These are phyloP conservation scores for Passerculus sandwichensis DNA, from an alignment of 2,797 vertebrate species.

Conservation along the genomic window DNA sequence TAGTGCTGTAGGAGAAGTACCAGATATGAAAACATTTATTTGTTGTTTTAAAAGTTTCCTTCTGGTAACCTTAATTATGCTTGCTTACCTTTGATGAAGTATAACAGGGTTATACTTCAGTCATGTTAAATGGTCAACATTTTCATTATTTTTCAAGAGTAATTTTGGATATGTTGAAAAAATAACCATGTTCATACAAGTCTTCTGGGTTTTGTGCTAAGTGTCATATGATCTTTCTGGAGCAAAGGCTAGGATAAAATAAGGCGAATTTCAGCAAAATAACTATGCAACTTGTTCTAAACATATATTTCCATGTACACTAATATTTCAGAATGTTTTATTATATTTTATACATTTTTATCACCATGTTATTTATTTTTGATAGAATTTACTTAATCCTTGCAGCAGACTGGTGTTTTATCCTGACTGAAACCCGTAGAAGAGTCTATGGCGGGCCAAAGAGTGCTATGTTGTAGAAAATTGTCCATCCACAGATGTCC, in stretches of 20 bases:
- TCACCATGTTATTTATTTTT: neutral
- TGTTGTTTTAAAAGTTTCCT: constrained; percentile 68
- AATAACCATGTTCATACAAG: constrained; percentile 2
- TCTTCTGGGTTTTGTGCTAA: neutral
- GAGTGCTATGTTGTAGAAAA: neutral
- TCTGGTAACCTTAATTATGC: constrained; percentile 62
- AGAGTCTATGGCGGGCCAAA: neutral
- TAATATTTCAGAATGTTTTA: neutral
- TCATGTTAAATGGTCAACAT: constrained; percentile 65
- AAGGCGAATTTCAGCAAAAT: neutral
- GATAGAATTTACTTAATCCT: neutral
- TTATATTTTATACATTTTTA: neutral
- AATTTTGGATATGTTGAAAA: constrained; percentile 46
- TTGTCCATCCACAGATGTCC: neutral
- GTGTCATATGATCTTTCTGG: neutral
- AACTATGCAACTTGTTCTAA: neutral
- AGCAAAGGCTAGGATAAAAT: neutral
- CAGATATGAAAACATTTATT: constrained; percentile 66
- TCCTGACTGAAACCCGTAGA: neutral
- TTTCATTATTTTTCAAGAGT: constrained; percentile 50
- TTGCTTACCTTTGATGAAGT: constrained; percentile 69
- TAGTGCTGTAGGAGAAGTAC: constrained; percentile 55
- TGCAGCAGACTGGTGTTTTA: neutral
- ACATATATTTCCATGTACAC: neutral
- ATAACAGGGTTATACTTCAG: neutral